These are phyloP conservation scores for Meloidogyne exigua DNA, from an alignment of 1,140 invertebrate species.

Conservation along the genomic window DNA sequence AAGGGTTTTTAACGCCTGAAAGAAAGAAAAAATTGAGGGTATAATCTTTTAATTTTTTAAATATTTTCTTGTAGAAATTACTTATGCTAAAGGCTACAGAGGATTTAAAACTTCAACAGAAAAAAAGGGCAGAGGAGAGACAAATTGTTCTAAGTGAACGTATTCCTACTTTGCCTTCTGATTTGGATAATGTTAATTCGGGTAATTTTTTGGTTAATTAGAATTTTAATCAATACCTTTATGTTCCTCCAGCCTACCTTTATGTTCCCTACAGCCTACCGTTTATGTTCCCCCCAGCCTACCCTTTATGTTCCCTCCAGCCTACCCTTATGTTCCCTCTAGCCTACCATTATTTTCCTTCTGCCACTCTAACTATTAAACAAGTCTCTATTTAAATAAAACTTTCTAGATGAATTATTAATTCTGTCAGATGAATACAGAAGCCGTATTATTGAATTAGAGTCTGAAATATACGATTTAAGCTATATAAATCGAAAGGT, in stretches of 20 bases:
- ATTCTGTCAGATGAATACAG: neutral
- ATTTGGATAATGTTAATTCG: conserved; percentile 21
- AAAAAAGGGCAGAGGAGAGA: conserved; percentile 92
- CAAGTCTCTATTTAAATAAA: too few relatives aligned
- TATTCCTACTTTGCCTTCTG: conserved; percentile 59
- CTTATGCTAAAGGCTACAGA: conserved; percentile 99
- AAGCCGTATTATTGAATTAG: neutral
- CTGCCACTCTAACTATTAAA: too few relatives aligned
- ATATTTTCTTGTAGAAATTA: conserved; percentile 70
- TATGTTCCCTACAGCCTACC: too few relatives aligned
- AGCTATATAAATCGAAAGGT: neutral
- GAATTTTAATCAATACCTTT: too few relatives aligned
- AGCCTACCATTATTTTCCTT: too few relatives aligned
- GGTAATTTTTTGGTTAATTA: neutral
- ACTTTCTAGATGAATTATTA: neutral
- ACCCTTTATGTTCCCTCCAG: too few relatives aligned
- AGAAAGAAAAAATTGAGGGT: conserved; percentile 64
- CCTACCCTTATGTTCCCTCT: too few relatives aligned
- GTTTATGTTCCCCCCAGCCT: too few relatives aligned
- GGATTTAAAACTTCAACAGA: conserved; percentile 97
- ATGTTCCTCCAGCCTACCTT: neutral
- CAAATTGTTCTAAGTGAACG: conserved; percentile 93
- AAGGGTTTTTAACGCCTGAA: conserved; percentile 54
- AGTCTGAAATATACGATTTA: neutral
- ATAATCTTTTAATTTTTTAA: conserved; percentile 1